Conservation (phyloP, 2,888 invertebrate genomes). For the Trichogramma evanescens region DNA sequence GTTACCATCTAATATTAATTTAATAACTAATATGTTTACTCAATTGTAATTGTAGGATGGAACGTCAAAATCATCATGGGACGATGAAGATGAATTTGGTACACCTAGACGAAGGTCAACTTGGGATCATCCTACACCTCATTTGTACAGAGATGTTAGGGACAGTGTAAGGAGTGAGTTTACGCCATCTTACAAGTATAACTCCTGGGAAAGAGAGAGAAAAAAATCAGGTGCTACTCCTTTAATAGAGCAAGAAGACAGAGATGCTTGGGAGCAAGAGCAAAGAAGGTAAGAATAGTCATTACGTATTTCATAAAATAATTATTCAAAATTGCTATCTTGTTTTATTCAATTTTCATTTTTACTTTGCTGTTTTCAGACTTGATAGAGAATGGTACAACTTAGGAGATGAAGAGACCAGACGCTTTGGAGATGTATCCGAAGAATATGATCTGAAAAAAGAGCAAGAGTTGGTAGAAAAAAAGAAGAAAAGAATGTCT, state of each 20-base stretch:
- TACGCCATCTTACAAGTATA: slow-evolving; percentile 82
- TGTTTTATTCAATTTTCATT: not conserved
- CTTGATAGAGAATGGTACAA: slow-evolving; percentile 96
- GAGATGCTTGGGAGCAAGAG: slow-evolving; percentile 83
- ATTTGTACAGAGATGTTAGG: slow-evolving; percentile 46
- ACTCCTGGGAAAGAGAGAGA: slow-evolving; percentile 67
- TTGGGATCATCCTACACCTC: slow-evolving; percentile 92
- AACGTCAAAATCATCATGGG: slow-evolving; percentile 67
- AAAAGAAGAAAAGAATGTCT: slow-evolving; percentile 85
- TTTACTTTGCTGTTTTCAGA: slow-evolving; percentile 41
- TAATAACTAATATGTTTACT: not conserved
- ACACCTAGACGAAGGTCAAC: slow-evolving; percentile 63
- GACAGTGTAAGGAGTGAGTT: slow-evolving; percentile 54
- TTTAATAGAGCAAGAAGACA: slow-evolving; percentile 54
- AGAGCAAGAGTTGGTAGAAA: slow-evolving; percentile 85
- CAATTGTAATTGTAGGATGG: slow-evolving; percentile 43
- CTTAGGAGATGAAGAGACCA: slow-evolving; percentile 89
- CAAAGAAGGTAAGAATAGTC: slow-evolving; percentile 52
- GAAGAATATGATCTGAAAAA: slow-evolving; percentile 90
- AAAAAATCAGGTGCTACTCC: slow-evolving; percentile 63
- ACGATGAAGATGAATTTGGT: slow-evolving; percentile 64
- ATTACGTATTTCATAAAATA: not conserved
- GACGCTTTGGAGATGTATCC: slow-evolving; percentile 83
- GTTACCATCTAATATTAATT: not conserved
- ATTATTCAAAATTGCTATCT: not conserved